Evolutionary conservation across 2,888 invertebrate species (phyloP).

Genomic region (Koerneria pararmatus): DNA sequence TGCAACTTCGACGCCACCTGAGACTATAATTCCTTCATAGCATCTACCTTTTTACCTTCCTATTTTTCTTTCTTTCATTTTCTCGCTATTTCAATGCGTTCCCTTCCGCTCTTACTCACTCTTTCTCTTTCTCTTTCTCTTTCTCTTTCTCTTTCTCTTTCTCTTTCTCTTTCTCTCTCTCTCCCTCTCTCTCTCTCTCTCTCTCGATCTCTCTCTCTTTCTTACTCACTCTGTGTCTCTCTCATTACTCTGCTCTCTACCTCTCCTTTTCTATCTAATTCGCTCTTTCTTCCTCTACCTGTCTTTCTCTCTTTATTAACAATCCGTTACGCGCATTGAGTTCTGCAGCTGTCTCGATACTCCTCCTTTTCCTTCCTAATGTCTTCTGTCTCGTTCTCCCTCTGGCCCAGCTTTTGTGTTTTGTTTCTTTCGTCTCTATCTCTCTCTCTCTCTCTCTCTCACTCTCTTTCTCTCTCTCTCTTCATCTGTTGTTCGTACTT

Average conservation of each 20-base stretch:
- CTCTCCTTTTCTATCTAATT: neutral
- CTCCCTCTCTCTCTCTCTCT: too few species aligned
- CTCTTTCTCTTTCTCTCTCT: constrained; percentile 2
- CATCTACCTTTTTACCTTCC: neutral
- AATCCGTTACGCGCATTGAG: too few species aligned
- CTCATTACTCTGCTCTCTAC: neutral
- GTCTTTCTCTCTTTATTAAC: neutral
- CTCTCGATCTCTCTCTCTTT: constrained; percentile 5
- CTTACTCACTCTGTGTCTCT: neutral
- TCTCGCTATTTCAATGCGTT: neutral
- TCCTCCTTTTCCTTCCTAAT: too few species aligned
- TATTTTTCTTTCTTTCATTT: neutral
- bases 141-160: neutral
- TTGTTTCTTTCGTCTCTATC: too few species aligned
- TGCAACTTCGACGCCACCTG: too few species aligned
- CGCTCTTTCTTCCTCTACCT: neutral
- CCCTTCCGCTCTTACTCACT: neutral
- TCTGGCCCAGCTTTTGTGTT: too few species aligned
- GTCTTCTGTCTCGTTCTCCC: too few species aligned
- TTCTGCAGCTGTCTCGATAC: too few species aligned
- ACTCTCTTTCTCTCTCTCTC: neutral
- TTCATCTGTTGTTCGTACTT: neutral
- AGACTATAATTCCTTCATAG: too few species aligned
- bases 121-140: neutral
- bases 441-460: neutral